A percentile compares a stretch with the other conserved stretches of the same genome.
Evolutionary conservation across 1,140 invertebrate species (phyloP).

Genomic region (Magallana angulata): DNA sequence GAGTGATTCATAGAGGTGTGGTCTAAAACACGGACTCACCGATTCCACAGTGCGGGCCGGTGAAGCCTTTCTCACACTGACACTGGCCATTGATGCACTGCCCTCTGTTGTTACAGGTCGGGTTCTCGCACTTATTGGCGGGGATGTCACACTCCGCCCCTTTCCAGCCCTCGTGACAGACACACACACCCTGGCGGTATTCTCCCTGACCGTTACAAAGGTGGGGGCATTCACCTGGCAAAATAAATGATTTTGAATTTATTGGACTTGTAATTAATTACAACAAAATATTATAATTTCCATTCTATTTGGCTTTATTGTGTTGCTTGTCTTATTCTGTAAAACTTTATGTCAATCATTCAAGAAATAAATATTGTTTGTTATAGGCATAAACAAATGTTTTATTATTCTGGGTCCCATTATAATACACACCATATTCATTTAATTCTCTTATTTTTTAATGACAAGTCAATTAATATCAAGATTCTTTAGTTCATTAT

Average conservation of each 20-base stretch:
- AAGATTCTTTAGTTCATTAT: too few relatives aligned
- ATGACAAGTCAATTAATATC: too few relatives aligned
- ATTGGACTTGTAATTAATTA: too few relatives aligned
- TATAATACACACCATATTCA: too few relatives aligned
- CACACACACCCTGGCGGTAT: constrained; percentile 76
- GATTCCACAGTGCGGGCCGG: constrained; percentile 76
- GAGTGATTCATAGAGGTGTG: background rate
- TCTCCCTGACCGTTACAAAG: constrained; percentile 78
- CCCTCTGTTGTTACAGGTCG: constrained; percentile 78
- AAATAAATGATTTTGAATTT: background rate
- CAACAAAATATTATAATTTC: too few relatives aligned
- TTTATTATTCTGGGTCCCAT: too few relatives aligned
- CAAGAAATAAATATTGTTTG: too few relatives aligned
- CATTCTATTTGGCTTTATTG: too few relatives aligned
- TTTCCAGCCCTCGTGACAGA: constrained; percentile 78
- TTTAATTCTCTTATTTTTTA: too few relatives aligned
- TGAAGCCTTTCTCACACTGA: constrained; percentile 76
- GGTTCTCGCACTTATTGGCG: constrained; percentile 75
- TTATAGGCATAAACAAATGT: too few relatives aligned
- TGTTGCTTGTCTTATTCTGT: too few relatives aligned
- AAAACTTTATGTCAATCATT: too few relatives aligned
- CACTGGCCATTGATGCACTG: constrained; percentile 78
- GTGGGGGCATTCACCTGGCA: constrained; percentile 86
- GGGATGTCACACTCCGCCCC: constrained; percentile 77
- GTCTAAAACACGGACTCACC: constrained; percentile 64